A percentile compares a stretch with the other conserved stretches of the same genome.
Evolutionary conservation across 2,113 vertebrate species (phyloP).

Genomic region (Ictalurus furcatus): DNA sequence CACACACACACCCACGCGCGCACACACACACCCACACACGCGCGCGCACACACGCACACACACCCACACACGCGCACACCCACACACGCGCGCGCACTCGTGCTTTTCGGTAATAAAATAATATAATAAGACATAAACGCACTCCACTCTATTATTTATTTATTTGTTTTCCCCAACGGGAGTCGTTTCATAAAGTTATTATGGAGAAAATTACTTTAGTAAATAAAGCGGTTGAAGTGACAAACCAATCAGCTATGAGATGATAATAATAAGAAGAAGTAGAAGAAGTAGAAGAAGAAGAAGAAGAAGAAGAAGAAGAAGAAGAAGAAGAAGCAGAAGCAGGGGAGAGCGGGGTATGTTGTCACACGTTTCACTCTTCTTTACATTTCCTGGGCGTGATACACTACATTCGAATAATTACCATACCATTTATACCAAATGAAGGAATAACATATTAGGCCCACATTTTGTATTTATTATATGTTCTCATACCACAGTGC

Average conservation of each 20-base stretch:
- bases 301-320: background rate
- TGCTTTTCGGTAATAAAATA: background rate
- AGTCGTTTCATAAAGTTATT: background rate
- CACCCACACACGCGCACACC: background rate
- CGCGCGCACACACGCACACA: background rate
- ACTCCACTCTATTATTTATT: background rate
- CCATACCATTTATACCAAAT: no score
- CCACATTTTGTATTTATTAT: no score
- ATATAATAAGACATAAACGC: background rate
- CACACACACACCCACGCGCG: background rate
- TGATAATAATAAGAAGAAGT: background rate
- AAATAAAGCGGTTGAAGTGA: background rate
- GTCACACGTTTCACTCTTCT: background rate
- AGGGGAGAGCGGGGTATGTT: background rate
- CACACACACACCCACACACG: background rate
- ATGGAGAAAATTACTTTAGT: no score
- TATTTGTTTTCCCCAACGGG: background rate
- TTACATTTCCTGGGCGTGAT: no score
- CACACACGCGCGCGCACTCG: background rate
- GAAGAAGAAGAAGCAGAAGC: background rate
- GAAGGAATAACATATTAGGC: no score
- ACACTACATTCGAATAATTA: no score
- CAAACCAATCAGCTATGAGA: background rate
- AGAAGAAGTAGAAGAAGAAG: background rate
- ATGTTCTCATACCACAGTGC: background rate